Conservation (phyloP, 2,797 vertebrate genomes). For the Sebastes goodei region DNA sequence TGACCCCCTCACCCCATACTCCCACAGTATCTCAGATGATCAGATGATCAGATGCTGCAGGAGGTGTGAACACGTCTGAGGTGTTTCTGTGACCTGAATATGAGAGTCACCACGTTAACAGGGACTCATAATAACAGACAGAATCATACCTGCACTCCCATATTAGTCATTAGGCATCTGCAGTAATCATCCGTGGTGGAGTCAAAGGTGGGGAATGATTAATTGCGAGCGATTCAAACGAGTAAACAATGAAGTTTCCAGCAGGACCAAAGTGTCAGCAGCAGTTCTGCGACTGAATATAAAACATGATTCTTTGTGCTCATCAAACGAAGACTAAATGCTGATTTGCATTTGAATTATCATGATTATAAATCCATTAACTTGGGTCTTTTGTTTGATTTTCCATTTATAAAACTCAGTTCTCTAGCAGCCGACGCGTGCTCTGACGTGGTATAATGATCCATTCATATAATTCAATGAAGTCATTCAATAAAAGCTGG, state of each 20-base stretch:
- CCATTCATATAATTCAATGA: not conserved
- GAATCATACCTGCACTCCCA: not conserved
- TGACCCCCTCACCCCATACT: no score
- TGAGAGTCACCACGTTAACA: not conserved
- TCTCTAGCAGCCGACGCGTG: not conserved
- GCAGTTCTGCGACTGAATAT: not conserved
- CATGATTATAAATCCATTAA: constrained; percentile 12
- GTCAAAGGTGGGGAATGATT: not conserved
- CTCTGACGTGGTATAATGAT: not conserved
- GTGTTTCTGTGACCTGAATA: not conserved
- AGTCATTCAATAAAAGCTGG: not conserved
- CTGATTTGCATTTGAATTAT: constrained; percentile 30
- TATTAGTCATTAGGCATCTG: not conserved
- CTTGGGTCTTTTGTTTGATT: not conserved
- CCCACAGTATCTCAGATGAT: no score
- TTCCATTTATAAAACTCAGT: not conserved
- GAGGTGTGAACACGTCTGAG: not conserved
- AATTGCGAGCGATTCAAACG: not conserved
- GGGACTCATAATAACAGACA: not conserved
- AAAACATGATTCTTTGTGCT: not conserved
- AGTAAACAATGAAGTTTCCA: constrained; percentile 9
- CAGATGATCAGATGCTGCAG: not conserved
- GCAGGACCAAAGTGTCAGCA: not conserved
- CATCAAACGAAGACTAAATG: not conserved
- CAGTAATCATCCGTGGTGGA: not conserved